Evolutionary conservation across 2,113 vertebrate species (phyloP).

Genomic region (Nothocercus nigrocapillus): DNA sequence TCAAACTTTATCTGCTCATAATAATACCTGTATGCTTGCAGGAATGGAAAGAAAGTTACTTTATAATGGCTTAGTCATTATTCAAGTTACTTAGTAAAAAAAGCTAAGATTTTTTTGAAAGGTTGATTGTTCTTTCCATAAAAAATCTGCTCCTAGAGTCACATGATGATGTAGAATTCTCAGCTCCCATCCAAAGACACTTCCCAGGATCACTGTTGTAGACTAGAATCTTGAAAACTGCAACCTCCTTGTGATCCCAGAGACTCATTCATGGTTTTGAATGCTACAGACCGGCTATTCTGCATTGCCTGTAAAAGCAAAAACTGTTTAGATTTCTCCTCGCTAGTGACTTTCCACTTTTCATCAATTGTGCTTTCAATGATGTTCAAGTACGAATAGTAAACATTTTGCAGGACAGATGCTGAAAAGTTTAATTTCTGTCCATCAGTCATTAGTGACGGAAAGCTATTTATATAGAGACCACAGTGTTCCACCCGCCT

Average conservation of each 20-base stretch:
- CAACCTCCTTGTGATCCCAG: neutral
- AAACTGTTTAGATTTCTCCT: neutral
- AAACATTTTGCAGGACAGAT: neutral
- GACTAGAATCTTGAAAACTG: neutral
- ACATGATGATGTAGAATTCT: neutral
- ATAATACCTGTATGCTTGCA: neutral
- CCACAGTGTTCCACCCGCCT: too few species aligned
- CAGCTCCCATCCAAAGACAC: neutral
- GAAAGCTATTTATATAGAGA: neutral
- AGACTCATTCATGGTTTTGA: neutral
- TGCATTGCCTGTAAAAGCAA: neutral
- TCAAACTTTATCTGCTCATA: neutral
- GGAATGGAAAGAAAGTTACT: neutral
- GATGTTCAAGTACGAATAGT: neutral
- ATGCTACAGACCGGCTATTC: neutral
- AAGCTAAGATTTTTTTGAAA: neutral
- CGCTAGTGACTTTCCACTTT: neutral
- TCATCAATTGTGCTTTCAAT: neutral
- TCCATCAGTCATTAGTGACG: neutral
- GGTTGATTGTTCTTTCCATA: neutral
- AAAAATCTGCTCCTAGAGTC: neutral
- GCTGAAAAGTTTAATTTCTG: neutral
- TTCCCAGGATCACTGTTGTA: neutral
- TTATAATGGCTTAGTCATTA: neutral
- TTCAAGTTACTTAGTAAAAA: neutral